Evolutionary conservation across 92 coral and sea anemone species (phyloP), one percentile per base, ranked within the genome.

Genomic region (Epizoanthus scotinus): DNA sequence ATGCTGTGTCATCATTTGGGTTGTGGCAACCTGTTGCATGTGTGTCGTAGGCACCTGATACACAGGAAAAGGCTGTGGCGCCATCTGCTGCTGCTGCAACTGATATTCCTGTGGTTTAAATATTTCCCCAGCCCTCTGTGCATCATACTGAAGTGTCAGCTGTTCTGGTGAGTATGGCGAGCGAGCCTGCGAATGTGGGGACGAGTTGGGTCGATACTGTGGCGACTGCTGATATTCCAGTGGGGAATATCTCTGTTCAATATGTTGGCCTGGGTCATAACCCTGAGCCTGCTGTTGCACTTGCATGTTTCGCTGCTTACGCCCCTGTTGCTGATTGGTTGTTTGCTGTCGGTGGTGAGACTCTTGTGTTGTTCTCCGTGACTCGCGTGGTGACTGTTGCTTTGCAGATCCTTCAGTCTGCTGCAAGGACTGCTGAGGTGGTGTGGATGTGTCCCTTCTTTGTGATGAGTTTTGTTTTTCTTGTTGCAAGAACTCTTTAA

Each of bases 31-130:
- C 66, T 87, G 97, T 29, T 87, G 86, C 66, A 88, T 84, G 78
- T 87, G 94, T 69, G 94, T 87, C 22, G 90, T 90, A 19, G 88
- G 97, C 38, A 92, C 67, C 71, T 87, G 97, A 69, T 92, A 92
- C 29, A 92, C 89, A 71, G 94, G 94, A 28, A 87, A 90, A 20
- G 88, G 86, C 86, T 90, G 94, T 2, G 89, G 77, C 8, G 91
- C 47, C 56, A 87, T 67, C 54, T 63, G 82, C 64, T 81, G 85
- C 73, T 89, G 85, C 54, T 84, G 92, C 58, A 87, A 82, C 42
- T 88, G 89, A 63, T 84, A 88, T 47, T 89, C 52, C 52, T 47
- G 52, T 10, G 52, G 52, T 15, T 47, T 47, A 47, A 47, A 47
- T 15, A 47, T 22, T 27, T 61, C 93, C 53, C 84, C 86, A 34